Base-by-base conservation (phyloP, 2,888 invertebrate species). In the Trissolcus brochymenae region DNA sequence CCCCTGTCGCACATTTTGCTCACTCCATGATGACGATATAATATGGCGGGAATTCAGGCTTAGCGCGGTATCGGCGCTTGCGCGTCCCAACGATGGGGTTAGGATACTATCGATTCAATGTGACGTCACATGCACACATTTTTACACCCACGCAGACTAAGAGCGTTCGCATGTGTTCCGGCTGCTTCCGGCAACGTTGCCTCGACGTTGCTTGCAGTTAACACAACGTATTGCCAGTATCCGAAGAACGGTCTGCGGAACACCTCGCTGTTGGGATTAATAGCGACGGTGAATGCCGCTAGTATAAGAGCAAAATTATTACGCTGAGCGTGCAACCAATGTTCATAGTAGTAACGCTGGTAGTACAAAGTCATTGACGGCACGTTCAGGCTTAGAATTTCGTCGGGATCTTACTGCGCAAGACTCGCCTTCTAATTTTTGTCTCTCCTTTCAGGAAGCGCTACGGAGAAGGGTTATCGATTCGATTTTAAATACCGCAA, bases 1-100 rank as follows among this genome's bases (percentile, higher is more conserved):
- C 92, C 92, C 90, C 92, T 92, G 91, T 93, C 93, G 89, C 93
- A 93, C 93, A 94, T 94, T 79, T 79, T 81, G 79, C 82, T 84
- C 84, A 86, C 84, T 86, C 84, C 86, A 86, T 87, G 85, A 82
- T 83, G 83, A 83, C 84, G 84, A 64, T 80, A 86, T 65, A 76
- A 87, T 87, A 87, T 87, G 87, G 87, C 87, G 87, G 87, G 87
- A 87, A 86, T 75, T 81, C 68, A 64, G 83, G 81, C 81, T 72
- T 70, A 67, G 83, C 79, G 81, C 80, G 81, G 82, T 79, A 76
- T 73, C 77, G 79, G 77, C 81, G 81, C 81, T 29, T 81, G 82
- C 80, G 81, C 77, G 6, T 76, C 70, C 80, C 80, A 79, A 80
- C 73, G 81, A 79, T 78, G 76, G 80, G 82, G 83, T 84, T 83